Evolutionary conservation across 30 jellyfish, hydroid and myxozoan species (phyloP).

Genomic region (Phacellophora camtschatica): DNA sequence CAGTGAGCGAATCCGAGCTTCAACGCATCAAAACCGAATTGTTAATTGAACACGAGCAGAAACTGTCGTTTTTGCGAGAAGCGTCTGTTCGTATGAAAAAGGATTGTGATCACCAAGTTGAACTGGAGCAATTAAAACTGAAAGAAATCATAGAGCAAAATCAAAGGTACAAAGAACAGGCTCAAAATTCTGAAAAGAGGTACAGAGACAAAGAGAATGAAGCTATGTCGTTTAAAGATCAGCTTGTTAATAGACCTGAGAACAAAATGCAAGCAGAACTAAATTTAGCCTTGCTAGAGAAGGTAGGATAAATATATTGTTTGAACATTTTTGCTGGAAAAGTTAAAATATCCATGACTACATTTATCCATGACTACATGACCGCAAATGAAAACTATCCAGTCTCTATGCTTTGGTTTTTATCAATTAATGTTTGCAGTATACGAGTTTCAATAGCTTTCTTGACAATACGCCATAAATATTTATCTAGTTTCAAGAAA

Average conservation of each 20-base stretch:
- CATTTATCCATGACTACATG: too few species aligned
- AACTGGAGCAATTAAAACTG: slow-evolving; percentile 63
- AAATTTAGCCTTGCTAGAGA: slow-evolving; percentile 68
- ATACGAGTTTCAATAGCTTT: too few species aligned
- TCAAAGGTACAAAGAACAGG: slow-evolving; percentile 65
- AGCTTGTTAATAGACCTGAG: slow-evolving; percentile 77
- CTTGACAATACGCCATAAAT: too few species aligned
- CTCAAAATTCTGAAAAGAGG: slow-evolving; percentile 59
- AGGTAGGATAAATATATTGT: too few species aligned
- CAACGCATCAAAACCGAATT: slow-evolving; percentile 54
- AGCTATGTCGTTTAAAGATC: slow-evolving; percentile 45
- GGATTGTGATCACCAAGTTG: slow-evolving; percentile 83
- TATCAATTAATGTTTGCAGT: too few species aligned
- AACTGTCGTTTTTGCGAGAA: slow-evolving; percentile 69
- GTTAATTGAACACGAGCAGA: slow-evolving; percentile 72
- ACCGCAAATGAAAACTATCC: too few species aligned
- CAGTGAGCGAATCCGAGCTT: slow-evolving; percentile 62
- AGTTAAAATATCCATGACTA: too few species aligned
- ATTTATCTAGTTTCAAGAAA: too few species aligned
- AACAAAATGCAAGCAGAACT: slow-evolving; percentile 90
- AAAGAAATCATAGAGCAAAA: slow-evolving; percentile 41
- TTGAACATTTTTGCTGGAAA: too few species aligned
- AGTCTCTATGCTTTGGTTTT: too few species aligned
- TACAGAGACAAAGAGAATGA: slow-evolving; percentile 80
- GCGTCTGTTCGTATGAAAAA: slow-evolving; percentile 92